Evolutionary conservation across 2,797 vertebrate species (phyloP), one percentile per base, ranked within the genome.

Genomic region (Peromyscus nudipes): DNA sequence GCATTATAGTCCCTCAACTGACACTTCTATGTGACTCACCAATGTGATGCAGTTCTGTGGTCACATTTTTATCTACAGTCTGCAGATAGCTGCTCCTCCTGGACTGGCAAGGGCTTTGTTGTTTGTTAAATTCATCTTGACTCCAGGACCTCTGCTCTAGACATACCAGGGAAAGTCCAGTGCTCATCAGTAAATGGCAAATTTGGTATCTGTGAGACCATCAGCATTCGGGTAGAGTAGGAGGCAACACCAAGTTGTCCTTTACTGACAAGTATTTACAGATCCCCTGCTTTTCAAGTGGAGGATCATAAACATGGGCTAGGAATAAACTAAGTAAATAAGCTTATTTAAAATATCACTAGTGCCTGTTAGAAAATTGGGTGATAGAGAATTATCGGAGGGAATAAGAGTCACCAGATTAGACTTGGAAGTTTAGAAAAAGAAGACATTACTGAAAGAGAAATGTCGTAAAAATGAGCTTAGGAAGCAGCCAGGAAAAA

Each of bases 201-300:
- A 27, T 2, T 17, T 27, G 12, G 16, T 31, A 19, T 80, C 12
- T 40, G 4, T 11, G 52, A 12, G 43, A n/a, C 0, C 5, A 0
- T 82, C 65, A 6, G 5, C 17, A 19, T 2, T 25, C 37, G 1
- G 7, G 21, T 69, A 89, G 4, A 76, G 29, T 4, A 29, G 3
- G 11, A 71, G 12, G 17, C 0, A 17, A 29, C 25, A 2, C 43
- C n/a, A 1, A 52, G 0, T 8, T 65, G 16, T 71, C 57, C 7
- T 65, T 95, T 62, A 40, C 9, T 34, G 57, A 52, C 52, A 55
- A 17, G 40, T 69, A 75, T 19, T 77, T n/a, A 27, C 1, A 40
- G 67, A 43, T 17, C 29, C 37, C 8, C 6, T 62, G 34, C 11
- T 73, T 49, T 49, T 76, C 29, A 14, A 64, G 6, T 49, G 29